phyloP scores from a whole-genome alignment of 1,140 invertebrate species.

The Drosophila erecta region DNA sequence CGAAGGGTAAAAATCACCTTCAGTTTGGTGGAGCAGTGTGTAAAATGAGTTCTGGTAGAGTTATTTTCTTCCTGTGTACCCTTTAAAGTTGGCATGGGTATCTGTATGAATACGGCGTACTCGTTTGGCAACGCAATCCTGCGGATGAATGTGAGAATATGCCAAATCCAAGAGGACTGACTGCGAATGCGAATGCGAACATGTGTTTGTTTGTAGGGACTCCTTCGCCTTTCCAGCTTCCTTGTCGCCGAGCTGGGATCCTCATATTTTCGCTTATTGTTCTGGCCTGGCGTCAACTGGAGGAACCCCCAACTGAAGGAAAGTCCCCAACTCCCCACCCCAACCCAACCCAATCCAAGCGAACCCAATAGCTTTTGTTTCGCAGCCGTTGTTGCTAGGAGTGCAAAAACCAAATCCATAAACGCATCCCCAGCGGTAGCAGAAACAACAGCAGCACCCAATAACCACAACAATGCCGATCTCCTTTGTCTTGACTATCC shows the following conservation, averaged over 20 bases:
- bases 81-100: constrained; percentile 13
- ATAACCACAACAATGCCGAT: constrained; percentile 46
- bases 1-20: no score
- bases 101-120: constrained; percentile 42
- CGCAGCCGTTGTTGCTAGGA: constrained; percentile 49
- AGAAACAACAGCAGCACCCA: constrained; percentile 49
- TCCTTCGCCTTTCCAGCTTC: constrained; percentile 18
- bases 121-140: constrained; percentile 46
- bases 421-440: constrained; percentile 65
- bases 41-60: fast-evolving
- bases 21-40: no score
- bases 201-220: constrained; percentile 53
- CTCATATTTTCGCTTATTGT: constrained; percentile 75
- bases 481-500: constrained; percentile 46
- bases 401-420: constrained; percentile 74
- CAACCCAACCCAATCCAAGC: no score
- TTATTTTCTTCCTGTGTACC: constrained; percentile 19
- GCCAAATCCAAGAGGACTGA: constrained; percentile 61
- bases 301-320: constrained; percentile 19
- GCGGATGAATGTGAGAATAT: constrained; percentile 77
- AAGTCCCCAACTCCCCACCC: constrained; percentile 1
- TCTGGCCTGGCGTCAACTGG: constrained; percentile 52
- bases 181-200: constrained; percentile 24
- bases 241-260: constrained; percentile 20
- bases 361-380: constrained; percentile 51